These are phyloP conservation scores for Vanacampus margaritifer DNA, from an alignment of 2,113 vertebrate genomes.

Conservation along the genomic window DNA sequence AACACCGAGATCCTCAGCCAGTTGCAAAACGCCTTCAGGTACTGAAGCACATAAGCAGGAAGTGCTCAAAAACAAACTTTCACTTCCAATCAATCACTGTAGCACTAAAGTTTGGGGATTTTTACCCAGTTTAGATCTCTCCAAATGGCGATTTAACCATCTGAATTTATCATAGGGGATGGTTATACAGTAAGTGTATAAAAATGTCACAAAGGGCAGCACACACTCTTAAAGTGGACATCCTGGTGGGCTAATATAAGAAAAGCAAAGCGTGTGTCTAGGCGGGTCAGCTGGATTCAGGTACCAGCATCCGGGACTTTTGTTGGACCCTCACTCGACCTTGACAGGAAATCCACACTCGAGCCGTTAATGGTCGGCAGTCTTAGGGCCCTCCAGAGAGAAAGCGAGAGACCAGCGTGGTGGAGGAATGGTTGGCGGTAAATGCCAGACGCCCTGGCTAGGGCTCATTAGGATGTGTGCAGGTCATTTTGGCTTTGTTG, in stretches of 20 bases:
- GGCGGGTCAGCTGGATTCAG: constrained; percentile 66
- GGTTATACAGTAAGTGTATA: background rate
- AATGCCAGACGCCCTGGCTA: constrained; percentile 57
- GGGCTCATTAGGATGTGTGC: constrained; percentile 70
- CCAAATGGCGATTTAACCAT: background rate
- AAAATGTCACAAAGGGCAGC: constrained; percentile 31
- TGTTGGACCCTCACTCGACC: constrained; percentile 68
- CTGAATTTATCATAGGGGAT: background rate
- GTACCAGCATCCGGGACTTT: constrained; percentile 58
- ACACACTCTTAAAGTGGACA: background rate
- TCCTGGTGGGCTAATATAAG: background rate
- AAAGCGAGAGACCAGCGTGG: constrained; percentile 29
- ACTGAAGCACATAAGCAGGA: constrained; percentile 10
- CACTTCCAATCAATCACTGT: constrained; percentile 8
- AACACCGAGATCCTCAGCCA: constrained; percentile 39
- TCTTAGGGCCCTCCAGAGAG: constrained; percentile 67
- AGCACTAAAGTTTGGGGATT: background rate
- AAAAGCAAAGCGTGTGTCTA: constrained; percentile 10
- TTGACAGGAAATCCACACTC: constrained; percentile 77
- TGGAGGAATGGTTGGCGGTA: constrained; percentile 55
- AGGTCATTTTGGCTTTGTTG: constrained; percentile 59
- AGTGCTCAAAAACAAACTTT: background rate
- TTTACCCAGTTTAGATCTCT: background rate
- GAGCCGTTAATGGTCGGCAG: constrained; percentile 67
- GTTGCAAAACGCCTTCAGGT: constrained; percentile 45